These are phyloP conservation scores for Bombycilla garrulus DNA, from an alignment of 2,113 vertebrate genomes.

Conservation along the genomic window DNA sequence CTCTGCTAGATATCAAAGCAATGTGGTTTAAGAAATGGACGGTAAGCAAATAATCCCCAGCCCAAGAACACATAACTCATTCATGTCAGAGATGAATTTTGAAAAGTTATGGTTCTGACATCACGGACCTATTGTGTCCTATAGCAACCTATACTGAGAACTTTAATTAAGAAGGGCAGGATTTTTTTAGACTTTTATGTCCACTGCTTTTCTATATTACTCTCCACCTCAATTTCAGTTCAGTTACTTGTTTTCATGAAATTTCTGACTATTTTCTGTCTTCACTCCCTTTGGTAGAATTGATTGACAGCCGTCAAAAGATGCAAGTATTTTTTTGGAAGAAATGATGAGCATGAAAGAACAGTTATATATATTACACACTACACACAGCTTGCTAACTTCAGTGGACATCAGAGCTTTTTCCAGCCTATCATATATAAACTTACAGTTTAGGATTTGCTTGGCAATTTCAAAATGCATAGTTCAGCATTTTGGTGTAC, in stretches of 20 bases:
- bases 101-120: background rate
- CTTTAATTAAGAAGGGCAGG: background rate
- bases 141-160: background rate
- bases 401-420: background rate
- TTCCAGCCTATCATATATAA: background rate
- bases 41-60: constrained; percentile 71
- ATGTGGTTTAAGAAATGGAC: constrained; percentile 97
- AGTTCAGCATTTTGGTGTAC: background rate
- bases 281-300: background rate
- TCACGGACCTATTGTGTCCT: background rate
- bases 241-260: background rate
- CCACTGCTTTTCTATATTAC: background rate
- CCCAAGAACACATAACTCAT: accelerated
- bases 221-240: background rate
- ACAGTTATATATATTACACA: background rate
- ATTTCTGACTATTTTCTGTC: background rate
- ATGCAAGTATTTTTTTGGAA: background rate
- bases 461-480: background rate
- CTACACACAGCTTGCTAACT: background rate
- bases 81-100: background rate
- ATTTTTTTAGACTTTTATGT: accelerated
- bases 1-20: constrained; percentile 89
- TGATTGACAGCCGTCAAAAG: background rate
- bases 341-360: background rate
- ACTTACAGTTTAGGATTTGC: background rate